Conservation (phyloP, 2,797 vertebrate species). For the Protonibea diacanthus region DNA sequence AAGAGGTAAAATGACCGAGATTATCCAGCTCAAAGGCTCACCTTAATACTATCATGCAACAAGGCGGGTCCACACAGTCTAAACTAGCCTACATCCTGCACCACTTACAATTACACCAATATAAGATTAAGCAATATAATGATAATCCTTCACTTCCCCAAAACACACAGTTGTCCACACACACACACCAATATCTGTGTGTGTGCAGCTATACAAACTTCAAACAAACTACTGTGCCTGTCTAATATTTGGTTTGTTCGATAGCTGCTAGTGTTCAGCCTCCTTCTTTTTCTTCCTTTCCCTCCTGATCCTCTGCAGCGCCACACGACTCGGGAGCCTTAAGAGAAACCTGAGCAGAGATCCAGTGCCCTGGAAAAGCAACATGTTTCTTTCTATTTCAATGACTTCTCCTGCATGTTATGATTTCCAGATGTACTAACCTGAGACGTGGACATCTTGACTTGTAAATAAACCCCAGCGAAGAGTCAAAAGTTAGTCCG, state of each 20-base stretch:
- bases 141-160: not conserved
- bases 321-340: not conserved
- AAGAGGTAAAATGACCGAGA: not conserved
- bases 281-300: not conserved
- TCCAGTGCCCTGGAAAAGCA: not conserved
- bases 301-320: not conserved
- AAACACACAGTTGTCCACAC: not conserved
- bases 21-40: slow-evolving; percentile 6
- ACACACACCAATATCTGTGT: not conserved
- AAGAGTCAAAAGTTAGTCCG: not conserved
- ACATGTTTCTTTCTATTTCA: not conserved
- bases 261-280: not conserved
- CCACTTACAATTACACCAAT: not conserved
- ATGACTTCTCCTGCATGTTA: not conserved
- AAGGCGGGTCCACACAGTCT: not conserved
- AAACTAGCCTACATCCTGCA: slow-evolving; percentile 10
- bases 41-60: not conserved
- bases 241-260: not conserved
- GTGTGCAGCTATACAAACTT: not conserved
- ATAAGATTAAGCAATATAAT: slow-evolving; percentile 10
- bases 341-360: not conserved
- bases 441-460: not conserved
- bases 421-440: not conserved
- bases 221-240: not conserved
- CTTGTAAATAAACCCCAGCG: slow-evolving; percentile 5